Base-by-base conservation (phyloP, 1,140 invertebrate genomes). In the Caerostris extrusa region DNA sequence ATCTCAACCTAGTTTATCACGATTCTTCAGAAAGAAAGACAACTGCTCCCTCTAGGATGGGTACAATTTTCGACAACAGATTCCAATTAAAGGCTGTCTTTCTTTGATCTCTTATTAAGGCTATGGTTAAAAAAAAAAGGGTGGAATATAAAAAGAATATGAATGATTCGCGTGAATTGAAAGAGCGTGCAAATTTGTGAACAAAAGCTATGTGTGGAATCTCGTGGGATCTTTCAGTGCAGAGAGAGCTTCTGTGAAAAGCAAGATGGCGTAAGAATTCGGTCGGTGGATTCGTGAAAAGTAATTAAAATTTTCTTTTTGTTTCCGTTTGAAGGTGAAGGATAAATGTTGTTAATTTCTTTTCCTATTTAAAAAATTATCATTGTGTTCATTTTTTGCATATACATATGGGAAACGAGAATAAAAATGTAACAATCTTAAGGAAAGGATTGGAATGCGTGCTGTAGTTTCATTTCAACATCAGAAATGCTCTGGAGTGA, bases 31-130 rank as follows among this genome's bases (percentile, higher is more conserved):
- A 55, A 57, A 14, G 14, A 14, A 17, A 8, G 14, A 17, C 53
- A 57, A 17, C n/a, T 55, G 5, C 7, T 83, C 1, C 81, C 17
- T 0, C 56, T 4, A 83, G 5, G 53, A 5, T 3, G 55, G 55
- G 56, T 14, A 57, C 14, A 58, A n/a, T n/a, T n/a, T 57, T 57
- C 14, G 55, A 83, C 55, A 58, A 83, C 82, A 58, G 82, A 83
- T 83, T 83, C 56, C 82, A 83, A 83, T 83, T 83, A 83, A 83
- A 83, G 82, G 55, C 14, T 56, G 71, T 53, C 71, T 77, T 77
- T n/a, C n/a, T n/a, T 77, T 77, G 71, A 77, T 77, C 71, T 77
- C 71, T 77, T 77, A 77, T 34, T 53, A 53, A 50, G 34, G 57
- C 53, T n/a, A n/a, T n/a, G n/a, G n/a, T n/a, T n/a, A 77, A 77